These are phyloP conservation scores for Alaudala cheleensis DNA, from an alignment of 2,113 vertebrate species.

Conservation along the genomic window DNA sequence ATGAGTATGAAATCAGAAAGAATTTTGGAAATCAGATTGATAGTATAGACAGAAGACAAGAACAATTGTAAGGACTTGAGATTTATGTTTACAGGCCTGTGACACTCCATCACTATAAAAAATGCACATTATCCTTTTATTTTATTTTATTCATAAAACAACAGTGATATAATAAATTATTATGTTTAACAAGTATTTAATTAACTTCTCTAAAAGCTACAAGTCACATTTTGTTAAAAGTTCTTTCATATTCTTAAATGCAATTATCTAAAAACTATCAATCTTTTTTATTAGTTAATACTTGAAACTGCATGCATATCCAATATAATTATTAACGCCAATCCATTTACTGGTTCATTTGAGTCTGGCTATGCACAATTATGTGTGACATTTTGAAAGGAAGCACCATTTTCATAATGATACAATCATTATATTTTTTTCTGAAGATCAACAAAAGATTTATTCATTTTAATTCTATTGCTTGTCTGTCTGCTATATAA, in stretches of 20 bases:
- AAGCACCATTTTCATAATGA: constrained; percentile 69
- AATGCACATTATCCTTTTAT: constrained; percentile 16
- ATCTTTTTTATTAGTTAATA: constrained; percentile 81
- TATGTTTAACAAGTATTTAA: constrained; percentile 72
- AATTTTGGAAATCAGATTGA: constrained; percentile 10
- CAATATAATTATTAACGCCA: constrained; percentile 75
- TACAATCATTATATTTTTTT: constrained; percentile 65
- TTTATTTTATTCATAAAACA: constrained; percentile 58
- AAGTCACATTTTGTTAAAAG: constrained; percentile 72
- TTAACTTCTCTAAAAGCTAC: constrained; percentile 71
- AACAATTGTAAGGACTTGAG: neutral
- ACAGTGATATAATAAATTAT: constrained; percentile 60
- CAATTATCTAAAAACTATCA: constrained; percentile 80
- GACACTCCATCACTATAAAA: constrained; percentile 4
- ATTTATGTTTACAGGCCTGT: constrained; percentile 32
- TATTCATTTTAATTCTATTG: constrained; percentile 67
- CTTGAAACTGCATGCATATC: constrained; percentile 70
- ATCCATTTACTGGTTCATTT: constrained; percentile 77
- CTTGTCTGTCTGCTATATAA: constrained; percentile 58
- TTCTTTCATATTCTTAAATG: constrained; percentile 74
- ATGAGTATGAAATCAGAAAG: neutral
- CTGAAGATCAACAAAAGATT: constrained; percentile 73
- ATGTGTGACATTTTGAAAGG: constrained; percentile 76
- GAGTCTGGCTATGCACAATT: constrained; percentile 75
- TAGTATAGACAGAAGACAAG: neutral